Base-by-base conservation (phyloP, 2,113 vertebrate species). In the Bungarus multicinctus region DNA sequence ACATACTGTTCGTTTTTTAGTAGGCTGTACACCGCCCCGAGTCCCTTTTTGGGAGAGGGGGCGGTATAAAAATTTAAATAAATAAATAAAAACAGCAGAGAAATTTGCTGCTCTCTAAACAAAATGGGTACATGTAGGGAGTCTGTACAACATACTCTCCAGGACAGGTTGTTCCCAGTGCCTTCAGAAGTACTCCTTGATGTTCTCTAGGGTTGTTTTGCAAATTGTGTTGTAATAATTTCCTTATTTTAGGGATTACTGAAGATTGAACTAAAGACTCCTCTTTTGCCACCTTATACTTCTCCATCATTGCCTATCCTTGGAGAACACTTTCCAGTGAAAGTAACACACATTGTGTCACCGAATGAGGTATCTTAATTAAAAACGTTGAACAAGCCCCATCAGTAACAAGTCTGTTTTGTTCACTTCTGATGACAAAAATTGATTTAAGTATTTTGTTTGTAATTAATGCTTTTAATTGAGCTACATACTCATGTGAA, bases 281-380 rank as follows among this genome's bases (percentile, higher is more conserved):
- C 95, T 3, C 11, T 97, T 91, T 92, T 96, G 0, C 97, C 97
- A 22, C 92, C 96, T 0, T 99, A 98, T 90, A 22, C 86, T 5
- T 87, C 96, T 87, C 97, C 97, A 0, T 57, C 91, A 0, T 96
- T 99, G 1, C 98, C 98, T 88, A 30, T 95, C 47, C 93, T 97
- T 10, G 98, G 97, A 94, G 95, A 98, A 92, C 91, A 50, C 2
- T 98, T 98, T 94, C 94, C 96, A 60, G 98, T 98, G 92, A 97
- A 69, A 93, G 98, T 99, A 27, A 99, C 98, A 45, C 99, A 99
- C 52, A 74, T 99, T 89, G 95, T 98, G 93, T 98, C 98, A 27
- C 99, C 99, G 53, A 98, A 98, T 54, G 97, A 98, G 98, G 99
- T 99, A 96, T 0, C 91, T 94, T 64, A 91, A 53, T 30, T 45